A percentile compares a stretch with the other conserved stretches of the same genome.
These are phyloP conservation scores for Hippopotamus amphibius DNA, from an alignment of 2,113 vertebrate species.

Conservation along the genomic window DNA sequence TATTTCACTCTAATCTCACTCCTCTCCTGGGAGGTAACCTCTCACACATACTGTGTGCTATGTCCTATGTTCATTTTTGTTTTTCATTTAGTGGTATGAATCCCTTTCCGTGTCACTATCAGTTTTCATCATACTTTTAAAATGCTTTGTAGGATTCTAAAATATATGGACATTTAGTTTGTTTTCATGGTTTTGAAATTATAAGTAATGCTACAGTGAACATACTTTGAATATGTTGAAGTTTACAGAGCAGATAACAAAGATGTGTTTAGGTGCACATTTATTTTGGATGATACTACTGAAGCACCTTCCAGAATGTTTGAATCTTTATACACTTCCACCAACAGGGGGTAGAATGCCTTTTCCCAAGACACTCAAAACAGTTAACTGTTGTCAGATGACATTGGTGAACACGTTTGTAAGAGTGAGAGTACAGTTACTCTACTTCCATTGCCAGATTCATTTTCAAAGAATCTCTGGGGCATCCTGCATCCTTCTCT, in stretches of 20 bases:
- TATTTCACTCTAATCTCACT: not conserved
- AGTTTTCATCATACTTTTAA: not conserved
- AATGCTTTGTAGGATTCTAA: not conserved
- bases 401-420: not conserved
- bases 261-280: not conserved
- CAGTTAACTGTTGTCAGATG: not conserved
- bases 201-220: not conserved
- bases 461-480: not conserved
- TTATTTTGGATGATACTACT: not conserved
- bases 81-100: not conserved
- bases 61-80: not conserved
- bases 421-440: not conserved
- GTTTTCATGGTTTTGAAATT: not conserved
- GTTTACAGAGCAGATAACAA: not conserved
- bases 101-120: not conserved
- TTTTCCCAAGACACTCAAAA: not conserved
- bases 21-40: not conserved
- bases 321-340: not conserved
- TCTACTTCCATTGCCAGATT: not conserved
- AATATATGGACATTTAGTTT: not conserved
- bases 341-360: not conserved
- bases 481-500: not conserved
- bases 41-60: not conserved
- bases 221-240: not conserved
- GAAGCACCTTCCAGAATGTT: not conserved